Evolutionary conservation across 2,888 invertebrate genomes (phyloP), one percentile per base, ranked within the genome.

Genomic region (Yponomeuta sedellus): DNA sequence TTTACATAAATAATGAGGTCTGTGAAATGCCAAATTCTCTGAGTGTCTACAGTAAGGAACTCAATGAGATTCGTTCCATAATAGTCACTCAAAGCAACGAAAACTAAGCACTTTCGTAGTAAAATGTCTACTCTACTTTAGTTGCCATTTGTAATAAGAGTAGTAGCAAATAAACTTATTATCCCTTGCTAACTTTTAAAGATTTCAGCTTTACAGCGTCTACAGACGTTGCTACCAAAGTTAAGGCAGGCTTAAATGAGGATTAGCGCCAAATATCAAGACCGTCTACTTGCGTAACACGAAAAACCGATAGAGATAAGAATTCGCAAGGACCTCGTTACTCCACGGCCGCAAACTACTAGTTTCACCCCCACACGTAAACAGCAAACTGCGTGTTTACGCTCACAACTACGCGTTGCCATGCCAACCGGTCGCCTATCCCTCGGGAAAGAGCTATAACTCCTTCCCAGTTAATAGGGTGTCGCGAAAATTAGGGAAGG

Each of bases 401-500:
- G 71, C 86, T 82, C 82, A 85, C 83, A 78, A 68, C 59, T 69
- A 10, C 71, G 39, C 71, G 85, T 87, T 74, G 73, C 78, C 75
- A 80, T 79, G 76, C 78, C 75, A 75, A 86, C 85, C 70, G 69
- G 70, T 72, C 74, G 73, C 75, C 78, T 62, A 82, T 83, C 85
- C 82, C 83, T 79, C 75, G 76, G 75, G 80, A 83, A 76, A 75
- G 77, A 77, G 81, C 80, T 81, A 87, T 87, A 85, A 85, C 81
- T 83, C 80, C 81, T 77, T 82, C 80, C 81, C 80, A 78, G 81
- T 84, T 88, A 87, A 85, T 85, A 82, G 83, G 82, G 82, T 83
- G 84, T 81, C 85, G 78, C 80, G 81, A 81, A 86, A 88, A 87
- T 88, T 87, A 86, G 83, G 83, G 74, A 83, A 83, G 83, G 78